phyloP scores from a whole-genome alignment of 2,113 vertebrate genomes.

The Triplophysa rosa region DNA sequence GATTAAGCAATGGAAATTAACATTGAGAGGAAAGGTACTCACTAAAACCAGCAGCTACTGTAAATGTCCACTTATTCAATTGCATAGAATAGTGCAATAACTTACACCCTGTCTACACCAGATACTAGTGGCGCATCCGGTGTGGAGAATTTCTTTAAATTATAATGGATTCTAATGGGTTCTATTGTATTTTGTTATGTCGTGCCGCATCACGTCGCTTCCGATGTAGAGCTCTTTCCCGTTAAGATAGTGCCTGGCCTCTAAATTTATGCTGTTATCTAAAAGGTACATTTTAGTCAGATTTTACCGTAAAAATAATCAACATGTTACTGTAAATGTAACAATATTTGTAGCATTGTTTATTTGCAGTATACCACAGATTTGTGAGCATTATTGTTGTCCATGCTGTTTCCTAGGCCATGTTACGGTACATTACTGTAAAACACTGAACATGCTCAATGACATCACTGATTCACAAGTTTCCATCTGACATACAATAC shows the following conservation, averaged over 20 bases:
- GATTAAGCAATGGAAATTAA: background rate
- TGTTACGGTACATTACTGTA: background rate
- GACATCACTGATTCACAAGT: constrained; percentile 14
- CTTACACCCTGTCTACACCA: too few species aligned
- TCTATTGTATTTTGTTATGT: too few species aligned
- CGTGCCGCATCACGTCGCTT: background rate
- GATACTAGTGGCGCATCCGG: too few species aligned
- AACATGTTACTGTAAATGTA: background rate
- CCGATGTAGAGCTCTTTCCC: background rate
- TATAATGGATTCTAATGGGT: too few species aligned
- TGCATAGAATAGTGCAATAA: background rate
- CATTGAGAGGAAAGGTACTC: background rate
- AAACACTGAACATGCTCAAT: constrained; percentile 5
- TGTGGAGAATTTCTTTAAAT: too few species aligned
- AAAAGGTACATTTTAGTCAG: background rate
- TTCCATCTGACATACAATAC: constrained; percentile 17
- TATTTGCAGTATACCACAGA: background rate
- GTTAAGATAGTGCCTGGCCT: background rate
- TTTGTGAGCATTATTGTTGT: background rate
- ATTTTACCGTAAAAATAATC: background rate
- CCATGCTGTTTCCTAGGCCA: background rate
- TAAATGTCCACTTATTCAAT: background rate
- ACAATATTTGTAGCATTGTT: background rate
- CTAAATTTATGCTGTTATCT: background rate
- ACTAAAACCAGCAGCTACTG: background rate